These are phyloP conservation scores for Apodemia zela DNA, from an alignment of 2,888 invertebrate genomes.

Conservation along the genomic window DNA sequence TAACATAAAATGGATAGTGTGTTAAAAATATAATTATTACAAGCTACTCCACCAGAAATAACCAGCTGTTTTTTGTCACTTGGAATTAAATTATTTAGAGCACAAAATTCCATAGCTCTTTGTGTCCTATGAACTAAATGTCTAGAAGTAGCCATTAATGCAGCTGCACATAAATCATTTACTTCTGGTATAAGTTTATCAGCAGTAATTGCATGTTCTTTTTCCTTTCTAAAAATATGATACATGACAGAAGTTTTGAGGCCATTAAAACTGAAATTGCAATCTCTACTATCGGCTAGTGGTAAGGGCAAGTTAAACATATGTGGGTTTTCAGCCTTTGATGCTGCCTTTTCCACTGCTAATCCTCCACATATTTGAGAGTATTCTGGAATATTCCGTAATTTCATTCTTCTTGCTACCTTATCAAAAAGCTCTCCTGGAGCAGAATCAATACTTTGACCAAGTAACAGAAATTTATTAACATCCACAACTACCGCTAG, in stretches of 20 bases:
- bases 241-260: conserved; percentile 83
- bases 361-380: conserved; percentile 89
- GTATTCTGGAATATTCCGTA: conserved; percentile 89
- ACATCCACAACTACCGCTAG: conserved; percentile 88
- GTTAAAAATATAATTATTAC: conserved; percentile 90
- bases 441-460: conserved; percentile 89
- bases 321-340: conserved; percentile 82
- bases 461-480: conserved; percentile 89
- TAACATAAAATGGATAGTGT: conserved; percentile 85
- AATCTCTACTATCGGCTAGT: conserved; percentile 84
- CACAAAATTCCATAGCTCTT: conserved; percentile 90
- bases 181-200: conserved; percentile 87
- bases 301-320: conserved; percentile 85
- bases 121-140: conserved; percentile 93
- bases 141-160: conserved; percentile 85
- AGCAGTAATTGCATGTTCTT: conserved; percentile 76
- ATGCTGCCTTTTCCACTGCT: conserved; percentile 91
- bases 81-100: conserved; percentile 83
- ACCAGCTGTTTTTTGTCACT: conserved; percentile 83
- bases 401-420: conserved; percentile 90
- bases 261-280: conserved; percentile 96
- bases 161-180: conserved; percentile 91
- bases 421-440: conserved; percentile 98
- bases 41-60: conserved; percentile 98
- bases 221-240: conserved; percentile 82